Evolutionary conservation across 2,888 invertebrate species (phyloP).

Genomic region (Eulithis testata): DNA sequence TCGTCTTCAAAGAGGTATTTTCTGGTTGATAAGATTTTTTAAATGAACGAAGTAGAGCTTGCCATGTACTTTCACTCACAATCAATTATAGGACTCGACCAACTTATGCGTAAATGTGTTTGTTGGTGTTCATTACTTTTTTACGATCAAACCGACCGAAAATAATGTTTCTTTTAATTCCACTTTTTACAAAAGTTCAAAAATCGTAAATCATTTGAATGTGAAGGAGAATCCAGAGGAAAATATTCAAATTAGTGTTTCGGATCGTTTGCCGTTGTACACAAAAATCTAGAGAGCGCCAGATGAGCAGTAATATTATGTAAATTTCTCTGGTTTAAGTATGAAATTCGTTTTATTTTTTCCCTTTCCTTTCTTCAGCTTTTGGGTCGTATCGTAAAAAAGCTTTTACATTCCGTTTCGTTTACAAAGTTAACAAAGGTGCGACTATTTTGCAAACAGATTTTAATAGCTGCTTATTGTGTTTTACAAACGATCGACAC

Average conservation of each 20-base stretch:
- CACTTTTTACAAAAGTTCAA: constrained; percentile 50
- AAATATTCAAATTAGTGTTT: constrained; percentile 61
- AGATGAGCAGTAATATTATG: constrained; percentile 77
- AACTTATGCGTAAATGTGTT: too few species aligned
- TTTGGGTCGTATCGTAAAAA: constrained; percentile 68
- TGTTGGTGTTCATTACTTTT: too few species aligned
- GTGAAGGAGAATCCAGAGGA: constrained; percentile 44
- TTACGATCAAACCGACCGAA: too few species aligned
- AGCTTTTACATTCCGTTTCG: constrained; percentile 71
- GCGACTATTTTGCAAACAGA: constrained; percentile 63
- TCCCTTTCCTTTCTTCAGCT: constrained; percentile 64
- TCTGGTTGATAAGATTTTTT: constrained; percentile 26
- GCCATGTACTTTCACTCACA: too few species aligned
- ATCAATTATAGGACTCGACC: too few species aligned
- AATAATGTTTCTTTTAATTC: too few species aligned
- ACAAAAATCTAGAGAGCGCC: constrained; percentile 53
- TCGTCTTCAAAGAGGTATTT: constrained; percentile 26
- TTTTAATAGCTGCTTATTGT: constrained; percentile 54
- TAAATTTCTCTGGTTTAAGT: constrained; percentile 73
- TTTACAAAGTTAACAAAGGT: constrained; percentile 72
- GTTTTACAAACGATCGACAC: constrained; percentile 2
- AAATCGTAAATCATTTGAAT: constrained; percentile 28
- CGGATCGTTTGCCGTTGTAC: constrained; percentile 67
- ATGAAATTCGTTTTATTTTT: constrained; percentile 73
- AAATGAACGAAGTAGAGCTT: constrained; percentile 13